Conservation (phyloP, 2,113 vertebrate species). For the Rallus limicola region DNA sequence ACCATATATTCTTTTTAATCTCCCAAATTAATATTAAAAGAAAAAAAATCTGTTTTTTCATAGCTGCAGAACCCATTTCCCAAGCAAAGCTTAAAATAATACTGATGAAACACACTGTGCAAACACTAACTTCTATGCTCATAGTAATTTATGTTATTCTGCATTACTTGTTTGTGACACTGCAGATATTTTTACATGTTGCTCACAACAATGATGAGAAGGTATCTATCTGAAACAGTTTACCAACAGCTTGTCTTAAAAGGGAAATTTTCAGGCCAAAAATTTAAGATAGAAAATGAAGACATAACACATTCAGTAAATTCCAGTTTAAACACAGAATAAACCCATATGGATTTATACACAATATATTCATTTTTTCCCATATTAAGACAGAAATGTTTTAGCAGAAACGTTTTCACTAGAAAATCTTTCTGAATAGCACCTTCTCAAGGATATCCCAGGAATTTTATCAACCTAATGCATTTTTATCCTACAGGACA, state of each 20-base stretch:
- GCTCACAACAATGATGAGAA: background rate
- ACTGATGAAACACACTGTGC: background rate
- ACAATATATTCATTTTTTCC: background rate
- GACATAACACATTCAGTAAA: background rate
- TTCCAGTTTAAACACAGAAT: background rate
- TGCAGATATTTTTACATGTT: background rate
- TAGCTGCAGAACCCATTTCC: background rate
- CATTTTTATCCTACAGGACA: background rate
- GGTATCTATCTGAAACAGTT: background rate
- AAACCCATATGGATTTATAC: background rate
- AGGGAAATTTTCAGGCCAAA: background rate
- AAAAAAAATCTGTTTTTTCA: background rate
- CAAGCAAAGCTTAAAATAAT: background rate
- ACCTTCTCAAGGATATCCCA: background rate
- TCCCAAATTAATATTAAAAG: background rate
- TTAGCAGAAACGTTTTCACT: background rate
- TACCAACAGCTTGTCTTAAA: background rate
- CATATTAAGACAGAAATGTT: background rate
- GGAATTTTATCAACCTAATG: background rate
- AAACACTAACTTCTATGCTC: background rate
- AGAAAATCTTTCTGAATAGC: background rate
- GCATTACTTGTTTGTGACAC: background rate
- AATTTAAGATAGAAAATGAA: background rate
- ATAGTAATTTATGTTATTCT: background rate
- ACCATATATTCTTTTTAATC: background rate